Evolutionary conservation across 2,113 vertebrate genomes (phyloP), one percentile per base, ranked within the genome.

Genomic region (Egretta garzetta): DNA sequence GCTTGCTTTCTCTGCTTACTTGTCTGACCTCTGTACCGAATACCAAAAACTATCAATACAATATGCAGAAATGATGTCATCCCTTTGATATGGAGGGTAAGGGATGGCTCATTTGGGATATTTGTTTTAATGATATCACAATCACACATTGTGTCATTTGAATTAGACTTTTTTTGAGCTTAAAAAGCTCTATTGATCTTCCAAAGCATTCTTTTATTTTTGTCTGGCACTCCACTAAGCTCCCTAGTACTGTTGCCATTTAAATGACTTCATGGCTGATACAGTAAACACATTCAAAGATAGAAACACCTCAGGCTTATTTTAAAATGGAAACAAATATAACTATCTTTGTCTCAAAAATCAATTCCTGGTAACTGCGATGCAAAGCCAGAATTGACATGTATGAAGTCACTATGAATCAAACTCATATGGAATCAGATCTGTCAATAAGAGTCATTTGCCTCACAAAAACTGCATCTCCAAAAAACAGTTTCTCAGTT

Each of bases 61-160:
- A 96, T 77, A 97, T 90, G 94, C 96, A 97, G 95, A 97, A 97
- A 96, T 97, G 17, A 98, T 97, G 94, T 98, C 97, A 98, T 52
- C 33, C 62, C 94, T 96, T 85, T 97, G 97, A 96, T 95, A 97
- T 96, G 96, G 96, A 97, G 95, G 63, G 53, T 88, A 68, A 96
- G 62, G 53, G 90, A 96, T 79, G 85, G 91, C 39, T 97, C 93
- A 79, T 95, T 95, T 95, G 90, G 93, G 83, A 83, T 97, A 93
- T 97, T 98, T 98, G 74, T 97, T 98, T 97, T 96, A 98, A 96
- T 98, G 97, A 97, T 95, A 96, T 98, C 97, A 98, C 62, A 92
- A 94, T 80, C 50, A 59, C 79, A 96, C 93, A 89, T 95, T 81
- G n/a, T 98, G 86, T 94, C 91, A 88, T 96, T 97, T 97, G 90